Conservation (phyloP, 2,888 invertebrate species). For the Hesperia comma region DNA sequence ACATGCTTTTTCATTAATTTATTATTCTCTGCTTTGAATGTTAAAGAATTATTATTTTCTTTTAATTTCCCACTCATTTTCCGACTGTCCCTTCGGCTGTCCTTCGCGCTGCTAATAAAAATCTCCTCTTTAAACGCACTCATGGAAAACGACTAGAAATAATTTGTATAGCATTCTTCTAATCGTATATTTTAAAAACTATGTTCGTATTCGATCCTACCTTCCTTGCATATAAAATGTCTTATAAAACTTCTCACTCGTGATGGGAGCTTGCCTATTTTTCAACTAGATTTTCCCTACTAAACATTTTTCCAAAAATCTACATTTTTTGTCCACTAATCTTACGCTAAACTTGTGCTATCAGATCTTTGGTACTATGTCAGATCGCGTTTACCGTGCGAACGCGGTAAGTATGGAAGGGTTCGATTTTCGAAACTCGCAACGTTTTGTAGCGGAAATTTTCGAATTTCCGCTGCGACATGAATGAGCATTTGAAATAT, state of each 20-base stretch:
- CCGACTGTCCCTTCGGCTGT: too few species aligned
- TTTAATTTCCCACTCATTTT: too few species aligned
- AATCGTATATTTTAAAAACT: slow-evolving; percentile 47
- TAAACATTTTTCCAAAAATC: slow-evolving; percentile 83
- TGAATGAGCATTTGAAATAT: background rate
- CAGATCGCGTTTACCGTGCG: slow-evolving; percentile 3
- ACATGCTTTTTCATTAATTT: too few species aligned
- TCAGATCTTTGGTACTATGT: slow-evolving; percentile 64
- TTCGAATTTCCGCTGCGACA: background rate
- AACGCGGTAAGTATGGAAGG: slow-evolving; percentile 5
- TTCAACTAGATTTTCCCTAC: slow-evolving; percentile 62
- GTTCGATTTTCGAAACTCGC: background rate
- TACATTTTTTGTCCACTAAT: slow-evolving; percentile 72
- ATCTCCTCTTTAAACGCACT: slow-evolving; percentile 22
- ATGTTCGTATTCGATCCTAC: slow-evolving; percentile 40
- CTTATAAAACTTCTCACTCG: slow-evolving; percentile 72
- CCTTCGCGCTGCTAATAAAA: background rate
- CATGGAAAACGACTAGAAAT: slow-evolving; percentile 53
- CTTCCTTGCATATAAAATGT: slow-evolving; percentile 68
- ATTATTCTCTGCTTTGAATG: too few species aligned
- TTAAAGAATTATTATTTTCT: too few species aligned
- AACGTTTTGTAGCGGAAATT: slow-evolving; percentile 3
- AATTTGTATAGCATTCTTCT: slow-evolving; percentile 52
- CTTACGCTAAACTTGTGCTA: slow-evolving; percentile 72
- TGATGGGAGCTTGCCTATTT: slow-evolving; percentile 59